Evolutionary conservation across 2,797 vertebrate species (phyloP).

Genomic region (Morelia viridis): DNA sequence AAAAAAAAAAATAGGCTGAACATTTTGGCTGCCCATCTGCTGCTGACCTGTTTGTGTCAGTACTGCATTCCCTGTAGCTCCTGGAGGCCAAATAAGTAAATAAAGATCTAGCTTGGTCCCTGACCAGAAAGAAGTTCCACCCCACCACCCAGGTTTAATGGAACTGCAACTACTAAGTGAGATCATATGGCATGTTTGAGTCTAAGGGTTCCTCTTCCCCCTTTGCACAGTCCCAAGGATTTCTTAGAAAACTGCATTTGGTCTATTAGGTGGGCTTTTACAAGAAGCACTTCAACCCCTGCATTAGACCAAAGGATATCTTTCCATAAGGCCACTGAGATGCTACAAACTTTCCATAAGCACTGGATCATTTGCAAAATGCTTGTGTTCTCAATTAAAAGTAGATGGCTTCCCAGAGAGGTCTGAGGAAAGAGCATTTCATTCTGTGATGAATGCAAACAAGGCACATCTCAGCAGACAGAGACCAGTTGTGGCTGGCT

Average conservation of each 20-base stretch:
- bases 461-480: background rate
- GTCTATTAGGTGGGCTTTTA: slow-evolving; percentile 15
- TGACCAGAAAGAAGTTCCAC: background rate
- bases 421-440: background rate
- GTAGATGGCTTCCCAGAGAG: background rate
- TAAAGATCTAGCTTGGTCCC: background rate
- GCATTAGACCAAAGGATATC: fast-evolving
- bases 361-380: background rate
- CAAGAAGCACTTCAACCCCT: background rate
- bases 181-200: slow-evolving; percentile 35
- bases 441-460: slow-evolving; percentile 5
- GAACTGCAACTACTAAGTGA: slow-evolving; percentile 36
- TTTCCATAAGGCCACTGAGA: background rate
- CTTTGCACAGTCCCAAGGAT: background rate
- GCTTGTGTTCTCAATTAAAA: background rate
- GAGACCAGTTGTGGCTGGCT: background rate
- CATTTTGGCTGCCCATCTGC: background rate
- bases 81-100: background rate
- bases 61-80: background rate
- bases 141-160: background rate
- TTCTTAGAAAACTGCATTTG: slow-evolving; percentile 28
- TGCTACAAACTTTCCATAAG: fast-evolving
- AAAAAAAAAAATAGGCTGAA: background rate
- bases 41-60: background rate
- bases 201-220: slow-evolving; percentile 20